Conservation (phyloP, 2,888 invertebrate genomes). For the Nemoura dubitans region DNA sequence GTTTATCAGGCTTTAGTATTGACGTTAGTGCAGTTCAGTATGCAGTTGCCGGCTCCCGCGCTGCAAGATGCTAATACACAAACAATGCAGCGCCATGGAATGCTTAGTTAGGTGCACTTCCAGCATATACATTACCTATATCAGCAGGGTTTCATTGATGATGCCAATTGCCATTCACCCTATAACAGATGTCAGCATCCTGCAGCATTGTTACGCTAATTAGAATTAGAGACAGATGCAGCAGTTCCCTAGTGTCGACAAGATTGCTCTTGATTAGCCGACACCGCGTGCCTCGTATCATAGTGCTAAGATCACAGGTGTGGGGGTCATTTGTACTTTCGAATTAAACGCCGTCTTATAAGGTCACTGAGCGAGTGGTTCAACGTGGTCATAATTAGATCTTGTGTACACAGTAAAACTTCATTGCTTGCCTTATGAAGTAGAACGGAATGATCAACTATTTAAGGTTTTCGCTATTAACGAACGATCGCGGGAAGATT, state of each 20-base stretch:
- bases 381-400: too few species aligned
- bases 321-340: too few species aligned
- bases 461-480: neutral
- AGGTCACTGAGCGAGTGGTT: too few species aligned
- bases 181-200: neutral
- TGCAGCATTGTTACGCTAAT: neutral
- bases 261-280: neutral
- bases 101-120: neutral
- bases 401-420: neutral
- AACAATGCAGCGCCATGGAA: neutral
- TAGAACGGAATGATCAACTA: neutral
- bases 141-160: neutral
- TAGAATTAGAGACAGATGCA: conserved; percentile 1
- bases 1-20: neutral
- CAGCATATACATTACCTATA: neutral
- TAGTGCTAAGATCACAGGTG: neutral
- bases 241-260: neutral
- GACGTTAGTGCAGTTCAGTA: neutral
- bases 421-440: too few species aligned
- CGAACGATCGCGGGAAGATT: neutral
- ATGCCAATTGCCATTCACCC: neutral
- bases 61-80: neutral
- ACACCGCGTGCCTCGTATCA: neutral
- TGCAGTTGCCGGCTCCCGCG: neutral
- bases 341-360: too few species aligned